Conservation (phyloP, 2,113 vertebrate species). For the Rhynchomys soricoides region DNA sequence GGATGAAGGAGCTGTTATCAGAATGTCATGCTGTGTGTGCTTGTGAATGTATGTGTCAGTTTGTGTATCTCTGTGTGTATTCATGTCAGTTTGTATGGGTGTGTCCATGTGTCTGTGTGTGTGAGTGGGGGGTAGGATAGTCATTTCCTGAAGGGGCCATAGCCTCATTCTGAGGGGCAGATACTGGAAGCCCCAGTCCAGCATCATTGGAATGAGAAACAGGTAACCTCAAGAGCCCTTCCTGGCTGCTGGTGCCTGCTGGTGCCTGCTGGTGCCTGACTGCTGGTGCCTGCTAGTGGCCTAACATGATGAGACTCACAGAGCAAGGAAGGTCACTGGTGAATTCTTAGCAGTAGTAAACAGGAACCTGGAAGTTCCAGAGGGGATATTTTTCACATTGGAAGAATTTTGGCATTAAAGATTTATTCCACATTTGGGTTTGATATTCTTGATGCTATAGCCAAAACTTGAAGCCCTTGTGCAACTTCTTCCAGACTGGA, state of each 20-base stretch:
- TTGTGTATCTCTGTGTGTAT: too few relatives aligned
- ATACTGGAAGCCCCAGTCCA: not conserved
- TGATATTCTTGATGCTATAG: not conserved
- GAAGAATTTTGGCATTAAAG: not conserved
- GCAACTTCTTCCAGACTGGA: not conserved
- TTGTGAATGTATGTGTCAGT: not conserved
- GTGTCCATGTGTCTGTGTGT: not conserved
- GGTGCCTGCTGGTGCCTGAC: too few relatives aligned
- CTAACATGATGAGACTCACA: not conserved
- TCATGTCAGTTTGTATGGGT: not conserved
- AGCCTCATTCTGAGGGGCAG: not conserved
- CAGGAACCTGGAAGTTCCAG: not conserved
- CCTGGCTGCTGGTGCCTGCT: not conserved
- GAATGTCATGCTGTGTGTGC: not conserved
- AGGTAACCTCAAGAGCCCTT: not conserved
- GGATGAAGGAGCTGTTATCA: not conserved
- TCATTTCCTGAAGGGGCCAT: not conserved
- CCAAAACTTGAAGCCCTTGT: not conserved
- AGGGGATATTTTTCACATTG: not conserved
- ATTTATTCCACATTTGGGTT: not conserved
- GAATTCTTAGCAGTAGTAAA: not conserved
- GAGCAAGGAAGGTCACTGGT: too few relatives aligned
- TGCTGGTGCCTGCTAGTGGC: too few relatives aligned
- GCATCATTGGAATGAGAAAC: fast-evolving
- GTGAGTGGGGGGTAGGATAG: not conserved